Evolutionary conservation across 2,113 vertebrate species (phyloP).

Genomic region (Casuarius casuarius): DNA sequence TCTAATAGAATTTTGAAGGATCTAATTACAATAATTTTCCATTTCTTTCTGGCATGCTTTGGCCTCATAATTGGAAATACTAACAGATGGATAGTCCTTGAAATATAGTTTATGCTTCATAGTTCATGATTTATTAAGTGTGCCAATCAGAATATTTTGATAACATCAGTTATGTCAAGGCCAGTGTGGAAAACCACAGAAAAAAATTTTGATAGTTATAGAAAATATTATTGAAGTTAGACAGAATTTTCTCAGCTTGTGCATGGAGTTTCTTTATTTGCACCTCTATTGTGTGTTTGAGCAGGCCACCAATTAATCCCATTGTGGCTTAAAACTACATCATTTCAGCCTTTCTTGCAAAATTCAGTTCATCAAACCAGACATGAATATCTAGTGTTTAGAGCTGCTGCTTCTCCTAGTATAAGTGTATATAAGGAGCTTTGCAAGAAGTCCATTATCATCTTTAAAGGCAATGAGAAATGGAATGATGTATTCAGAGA

Average conservation of each 20-base stretch:
- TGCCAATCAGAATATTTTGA: conserved; percentile 1
- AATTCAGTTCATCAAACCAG: background rate
- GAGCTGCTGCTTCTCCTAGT: background rate
- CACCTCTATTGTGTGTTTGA: background rate
- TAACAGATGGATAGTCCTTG: background rate
- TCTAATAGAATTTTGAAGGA: conserved; percentile 16
- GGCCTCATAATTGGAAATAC: conserved; percentile 16
- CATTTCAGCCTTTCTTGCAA: background rate
- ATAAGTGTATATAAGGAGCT: background rate
- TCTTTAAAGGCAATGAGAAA: background rate
- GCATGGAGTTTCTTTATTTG: background rate
- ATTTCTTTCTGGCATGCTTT: conserved; percentile 40
- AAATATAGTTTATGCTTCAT: background rate
- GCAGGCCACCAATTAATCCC: background rate
- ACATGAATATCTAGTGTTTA: background rate
- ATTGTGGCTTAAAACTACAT: background rate
- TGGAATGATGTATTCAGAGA: background rate
- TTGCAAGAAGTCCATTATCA: background rate
- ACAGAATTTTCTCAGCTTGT: background rate
- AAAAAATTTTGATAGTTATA: background rate
- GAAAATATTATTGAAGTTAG: background rate
- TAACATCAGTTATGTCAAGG: background rate
- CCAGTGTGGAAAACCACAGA: background rate
- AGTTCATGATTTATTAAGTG: conserved; percentile 14
- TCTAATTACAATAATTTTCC: conserved; percentile 59